Evolutionary conservation across 1,140 invertebrate species (phyloP).

Genomic region (Diabrotica virgifera): DNA sequence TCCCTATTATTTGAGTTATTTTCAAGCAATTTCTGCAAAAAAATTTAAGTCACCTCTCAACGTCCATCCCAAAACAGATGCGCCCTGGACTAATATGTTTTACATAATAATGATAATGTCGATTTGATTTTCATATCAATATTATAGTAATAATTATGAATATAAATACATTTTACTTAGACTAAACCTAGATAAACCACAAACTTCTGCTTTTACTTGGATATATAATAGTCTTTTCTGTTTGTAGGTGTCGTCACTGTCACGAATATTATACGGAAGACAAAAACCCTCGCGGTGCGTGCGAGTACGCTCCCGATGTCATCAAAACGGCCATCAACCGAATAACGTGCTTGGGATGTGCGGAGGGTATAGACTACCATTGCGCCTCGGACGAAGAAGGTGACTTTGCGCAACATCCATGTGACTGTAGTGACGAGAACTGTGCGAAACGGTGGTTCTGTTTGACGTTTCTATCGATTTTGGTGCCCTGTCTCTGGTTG

Average conservation of each 20-base stretch:
- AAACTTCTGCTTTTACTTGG: too few species aligned
- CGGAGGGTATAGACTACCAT: constrained; percentile 85
- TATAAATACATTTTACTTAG: too few species aligned
- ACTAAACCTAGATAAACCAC: too few species aligned
- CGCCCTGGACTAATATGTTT: too few species aligned
- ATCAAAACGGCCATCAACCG: constrained; percentile 76
- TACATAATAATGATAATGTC: too few species aligned
- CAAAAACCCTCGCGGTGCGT: constrained; percentile 77
- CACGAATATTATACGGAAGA: constrained; percentile 72
- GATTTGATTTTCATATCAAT: too few species aligned
- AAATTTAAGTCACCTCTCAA: too few species aligned
- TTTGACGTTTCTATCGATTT: constrained; percentile 76
- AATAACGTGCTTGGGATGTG: constrained; percentile 78
- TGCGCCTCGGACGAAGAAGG: constrained; percentile 84
- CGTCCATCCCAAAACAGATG: too few species aligned
- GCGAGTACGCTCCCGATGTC: constrained; percentile 85
- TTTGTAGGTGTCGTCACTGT: constrained; percentile 38
- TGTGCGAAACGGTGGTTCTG: constrained; percentile 75
- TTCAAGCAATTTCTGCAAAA: too few species aligned
- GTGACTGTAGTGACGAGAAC: constrained; percentile 64
- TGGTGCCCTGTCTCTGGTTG: constrained; percentile 92
- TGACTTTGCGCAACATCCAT: constrained; percentile 77
- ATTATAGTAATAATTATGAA: too few species aligned
- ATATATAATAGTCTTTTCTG: too few species aligned
- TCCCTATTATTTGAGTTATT: too few species aligned